Evolutionary conservation across 2,797 vertebrate species (phyloP).

Genomic region (Tokudaia tokunoshimensis): DNA sequence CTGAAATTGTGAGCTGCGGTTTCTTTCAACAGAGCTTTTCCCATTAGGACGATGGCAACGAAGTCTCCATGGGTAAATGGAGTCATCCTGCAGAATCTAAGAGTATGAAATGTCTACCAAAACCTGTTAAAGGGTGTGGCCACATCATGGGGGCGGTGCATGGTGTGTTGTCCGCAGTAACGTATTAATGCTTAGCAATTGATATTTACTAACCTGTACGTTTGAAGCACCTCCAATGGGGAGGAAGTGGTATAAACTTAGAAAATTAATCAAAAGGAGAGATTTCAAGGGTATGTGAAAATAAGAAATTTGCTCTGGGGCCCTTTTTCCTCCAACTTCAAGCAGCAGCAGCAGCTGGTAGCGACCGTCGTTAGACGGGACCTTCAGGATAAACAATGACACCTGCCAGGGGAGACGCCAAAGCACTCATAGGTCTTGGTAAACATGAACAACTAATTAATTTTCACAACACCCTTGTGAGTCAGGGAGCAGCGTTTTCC

Average conservation of each 20-base stretch:
- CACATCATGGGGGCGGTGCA: neutral
- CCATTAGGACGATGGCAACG: neutral
- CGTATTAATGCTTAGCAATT: neutral
- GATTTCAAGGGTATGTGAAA: constrained; percentile 46
- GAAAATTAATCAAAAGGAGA: constrained; percentile 26
- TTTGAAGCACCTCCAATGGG: neutral
- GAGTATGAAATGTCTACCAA: neutral
- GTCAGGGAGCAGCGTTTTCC: constrained; percentile 19
- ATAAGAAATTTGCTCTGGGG: constrained; percentile 18
- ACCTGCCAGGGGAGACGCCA: constrained; percentile 48
- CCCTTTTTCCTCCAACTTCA: neutral
- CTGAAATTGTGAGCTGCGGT: too few species aligned
- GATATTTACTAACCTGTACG: neutral
- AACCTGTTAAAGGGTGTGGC: neutral
- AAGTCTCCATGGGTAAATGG: neutral
- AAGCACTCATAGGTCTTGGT: constrained; percentile 40
- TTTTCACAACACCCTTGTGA: constrained; percentile 76
- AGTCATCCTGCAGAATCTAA: constrained; percentile 1
- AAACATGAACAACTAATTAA: constrained; percentile 77
- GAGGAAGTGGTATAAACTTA: constrained; percentile 11
- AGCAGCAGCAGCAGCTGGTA: constrained; percentile 69
- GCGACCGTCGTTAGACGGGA: constrained; percentile 46
- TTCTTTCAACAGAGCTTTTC: neutral
- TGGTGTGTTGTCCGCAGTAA: neutral
- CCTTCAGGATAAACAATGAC: constrained; percentile 64